A percentile compares a stretch with the other conserved stretches of the same genome.
These are phyloP conservation scores for Lithobates sylvaticus DNA, from an alignment of 2,797 vertebrate genomes.

Conservation along the genomic window DNA sequence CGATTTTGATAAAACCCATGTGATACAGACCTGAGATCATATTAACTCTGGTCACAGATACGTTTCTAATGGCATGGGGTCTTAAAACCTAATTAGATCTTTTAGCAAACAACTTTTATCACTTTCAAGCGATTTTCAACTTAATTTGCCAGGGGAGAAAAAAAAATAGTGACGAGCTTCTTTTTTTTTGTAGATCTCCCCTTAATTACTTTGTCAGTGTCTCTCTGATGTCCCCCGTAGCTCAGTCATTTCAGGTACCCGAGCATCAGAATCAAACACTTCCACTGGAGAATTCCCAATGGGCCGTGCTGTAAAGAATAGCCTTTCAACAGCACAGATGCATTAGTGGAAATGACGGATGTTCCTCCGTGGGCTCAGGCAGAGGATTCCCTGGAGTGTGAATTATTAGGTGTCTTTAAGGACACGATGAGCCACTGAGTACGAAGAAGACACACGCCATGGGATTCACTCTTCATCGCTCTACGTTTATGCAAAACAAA, in stretches of 20 bases:
- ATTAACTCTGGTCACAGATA: background rate
- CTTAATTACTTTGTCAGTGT: background rate
- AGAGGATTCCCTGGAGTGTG: constrained; percentile 25
- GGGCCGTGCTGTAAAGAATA: constrained; percentile 30
- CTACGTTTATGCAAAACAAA: constrained; percentile 43
- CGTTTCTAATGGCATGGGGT: background rate
- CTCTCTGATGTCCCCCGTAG: constrained; percentile 7
- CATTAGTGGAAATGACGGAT: constrained; percentile 39
- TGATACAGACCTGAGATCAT: no score
- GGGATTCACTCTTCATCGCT: constrained; percentile 32
- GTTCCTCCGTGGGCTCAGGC: constrained; percentile 12
- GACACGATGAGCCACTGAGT: constrained; percentile 32
- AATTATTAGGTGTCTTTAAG: constrained; percentile 48
- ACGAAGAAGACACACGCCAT: constrained; percentile 15
- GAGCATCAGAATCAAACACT: constrained; percentile 10
- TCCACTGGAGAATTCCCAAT: constrained; percentile 12
- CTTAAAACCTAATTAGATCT: constrained; percentile 41
- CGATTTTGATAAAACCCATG: no score
- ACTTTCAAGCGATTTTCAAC: constrained; percentile 27
- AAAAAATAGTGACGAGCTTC: constrained; percentile 14
- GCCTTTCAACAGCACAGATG: constrained; percentile 29
- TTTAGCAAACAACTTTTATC: constrained; percentile 38
- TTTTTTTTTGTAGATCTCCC: background rate
- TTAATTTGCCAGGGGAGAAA: constrained; percentile 34
- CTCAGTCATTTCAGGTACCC: constrained; percentile 38